Conservation (phyloP, 2,113 vertebrate genomes). For the Aegotheles bennettii region DNA sequence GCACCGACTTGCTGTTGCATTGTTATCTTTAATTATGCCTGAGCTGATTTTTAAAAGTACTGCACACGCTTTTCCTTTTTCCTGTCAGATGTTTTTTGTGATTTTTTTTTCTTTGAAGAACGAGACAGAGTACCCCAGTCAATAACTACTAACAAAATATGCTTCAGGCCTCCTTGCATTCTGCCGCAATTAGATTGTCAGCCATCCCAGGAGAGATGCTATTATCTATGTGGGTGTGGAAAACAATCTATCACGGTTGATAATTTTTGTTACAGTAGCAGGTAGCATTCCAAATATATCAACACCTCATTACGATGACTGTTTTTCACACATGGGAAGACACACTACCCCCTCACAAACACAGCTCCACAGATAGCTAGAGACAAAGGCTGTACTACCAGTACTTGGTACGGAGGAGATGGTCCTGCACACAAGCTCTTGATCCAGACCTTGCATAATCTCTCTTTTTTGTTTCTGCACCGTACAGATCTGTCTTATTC, state of each 20-base stretch:
- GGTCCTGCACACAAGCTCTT: not conserved
- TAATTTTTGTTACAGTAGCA: not conserved
- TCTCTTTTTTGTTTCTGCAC: not conserved
- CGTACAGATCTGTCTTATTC: fast-evolving
- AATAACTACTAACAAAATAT: constrained; percentile 14
- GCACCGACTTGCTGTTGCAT: not conserved
- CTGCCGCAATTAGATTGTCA: constrained; percentile 24
- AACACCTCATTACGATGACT: not conserved
- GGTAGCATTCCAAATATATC: not conserved
- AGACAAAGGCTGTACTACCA: fast-evolving
- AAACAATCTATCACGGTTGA: constrained; percentile 17
- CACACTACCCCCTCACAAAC: not conserved
- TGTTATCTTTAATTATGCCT: constrained; percentile 49
- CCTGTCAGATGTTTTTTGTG: constrained; percentile 28
- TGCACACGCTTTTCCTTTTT: constrained; percentile 54
- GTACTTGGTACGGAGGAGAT: fast-evolving
- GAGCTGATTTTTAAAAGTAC: constrained; percentile 4
- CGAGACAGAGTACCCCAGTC: not conserved
- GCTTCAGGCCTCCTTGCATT: not conserved
- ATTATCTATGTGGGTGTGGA: not conserved
- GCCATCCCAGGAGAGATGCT: not conserved
- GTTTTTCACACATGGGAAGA: not conserved
- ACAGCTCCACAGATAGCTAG: not conserved
- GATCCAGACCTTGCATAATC: not conserved
- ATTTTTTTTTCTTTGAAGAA: not conserved